Base-by-base conservation (phyloP, 2,888 invertebrate species). In the Lithodes maja region DNA sequence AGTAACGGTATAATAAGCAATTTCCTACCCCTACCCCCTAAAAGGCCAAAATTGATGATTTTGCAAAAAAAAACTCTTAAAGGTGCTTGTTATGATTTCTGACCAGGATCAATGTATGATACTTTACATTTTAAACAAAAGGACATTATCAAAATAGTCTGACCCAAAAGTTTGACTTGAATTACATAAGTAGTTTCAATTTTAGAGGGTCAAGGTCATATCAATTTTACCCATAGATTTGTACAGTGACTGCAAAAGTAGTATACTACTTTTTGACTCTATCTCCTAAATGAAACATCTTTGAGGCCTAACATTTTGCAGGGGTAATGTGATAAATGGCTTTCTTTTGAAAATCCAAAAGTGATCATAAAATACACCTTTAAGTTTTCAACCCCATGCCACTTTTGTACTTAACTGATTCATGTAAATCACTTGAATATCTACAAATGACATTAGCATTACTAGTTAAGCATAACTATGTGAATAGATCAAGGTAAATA, bases 221-320 rank as follows among this genome's bases (percentile, higher is more conserved):
- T 74, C 1, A 74, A 74, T 74, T 74, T 17, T 74, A 74, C 74
- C 74, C 74, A 74, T 74, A 74, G 74, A 74, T 7, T 74, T 74
- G 74, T 74, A 74, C 74, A 74, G 74, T 74, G 74, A 74, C 74
- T 74, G 74, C 74, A 74, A 74, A 74, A 74, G 74, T 74, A 74
- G 74, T 74, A 74, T 74, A 74, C 74, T 74, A 74, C 74, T 74
- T 74, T n/a, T 74, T 74, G n/a, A 74, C 74, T 74, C 74, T 74
- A 74, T 74, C 74, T 74, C 74, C 15, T n/a, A 74, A 74, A 74
- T 74, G 74, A 74, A 74, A 74, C 74, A 74, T 17, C 74, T 74
- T 74, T 74, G 74, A 74, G n/a, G 74, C 74, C 15, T 74, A 74
- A 74, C 0, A 74, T 74, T 74, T 74, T 74, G 74, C 74, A 74